Percentiles rank a stretch among this genome's conserved stretches.
Conservation (phyloP, 2,888 invertebrate genomes). For the Cristatella mucedo region DNA sequence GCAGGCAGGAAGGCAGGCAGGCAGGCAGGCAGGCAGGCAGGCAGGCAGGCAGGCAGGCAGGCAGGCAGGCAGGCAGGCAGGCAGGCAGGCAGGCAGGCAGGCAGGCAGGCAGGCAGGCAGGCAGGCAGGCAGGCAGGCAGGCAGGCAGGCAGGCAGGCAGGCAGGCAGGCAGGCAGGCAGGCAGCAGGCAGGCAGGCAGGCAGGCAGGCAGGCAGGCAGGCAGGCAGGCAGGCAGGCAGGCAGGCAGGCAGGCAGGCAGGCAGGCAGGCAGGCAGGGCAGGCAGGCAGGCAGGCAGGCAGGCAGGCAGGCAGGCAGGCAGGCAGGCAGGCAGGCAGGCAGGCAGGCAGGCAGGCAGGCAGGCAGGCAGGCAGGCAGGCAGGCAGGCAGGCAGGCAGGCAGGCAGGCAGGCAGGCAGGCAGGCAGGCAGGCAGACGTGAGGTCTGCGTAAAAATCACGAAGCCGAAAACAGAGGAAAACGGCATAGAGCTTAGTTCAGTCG, state of each 20-base stretch:
- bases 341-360: constrained; percentile 6
- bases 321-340: not conserved
- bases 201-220: not conserved
- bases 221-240: constrained; percentile 4
- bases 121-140: constrained; percentile 3
- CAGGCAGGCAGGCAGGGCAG: too few relatives aligned
- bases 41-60: not conserved
- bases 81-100: constrained; percentile 2
- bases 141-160: constrained; percentile 2
- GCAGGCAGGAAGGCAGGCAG: not conserved
- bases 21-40: not conserved
- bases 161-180: constrained; percentile 3
- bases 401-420: constrained; percentile 2
- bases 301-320: constrained; percentile 3
- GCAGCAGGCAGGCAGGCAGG: constrained; percentile 2
- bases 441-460: not conserved
- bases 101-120: not conserved
- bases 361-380: constrained; percentile 3
- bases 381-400: constrained; percentile 2
- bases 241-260: not conserved
- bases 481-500: too few relatives aligned
- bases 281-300: not conserved
- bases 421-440: constrained; percentile 1
- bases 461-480: not conserved
- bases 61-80: constrained; percentile 1